A percentile compares a stretch with the other conserved stretches of the same genome.
These are phyloP conservation scores for Abrostola triplasia DNA, from an alignment of 2,888 invertebrate genomes.

Conservation along the genomic window DNA sequence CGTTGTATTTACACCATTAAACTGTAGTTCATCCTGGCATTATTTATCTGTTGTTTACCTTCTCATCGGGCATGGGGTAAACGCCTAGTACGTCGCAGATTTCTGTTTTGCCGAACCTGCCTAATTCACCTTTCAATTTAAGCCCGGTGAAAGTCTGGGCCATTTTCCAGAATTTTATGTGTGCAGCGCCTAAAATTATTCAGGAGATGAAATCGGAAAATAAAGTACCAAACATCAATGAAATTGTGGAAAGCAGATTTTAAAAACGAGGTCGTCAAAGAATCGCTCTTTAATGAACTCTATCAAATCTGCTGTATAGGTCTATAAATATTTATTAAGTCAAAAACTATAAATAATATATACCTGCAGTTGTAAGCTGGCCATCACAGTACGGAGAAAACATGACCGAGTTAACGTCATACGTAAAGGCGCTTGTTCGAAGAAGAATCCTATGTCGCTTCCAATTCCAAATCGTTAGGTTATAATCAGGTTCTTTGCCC, in stretches of 20 bases:
- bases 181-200: slow-evolving; percentile 89
- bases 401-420: slow-evolving; percentile 93
- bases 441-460: slow-evolving; percentile 92
- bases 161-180: slow-evolving; percentile 98
- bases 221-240: neutral
- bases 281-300: neutral
- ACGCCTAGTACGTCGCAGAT: slow-evolving; percentile 96
- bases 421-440: slow-evolving; percentile 94
- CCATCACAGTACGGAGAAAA: slow-evolving; percentile 95
- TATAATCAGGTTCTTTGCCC: slow-evolving; percentile 95
- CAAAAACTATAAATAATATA: neutral
- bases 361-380: slow-evolving; percentile 93
- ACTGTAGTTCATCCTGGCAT: neutral
- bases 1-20: too few relatives aligned
- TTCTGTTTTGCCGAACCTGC: slow-evolving; percentile 97
- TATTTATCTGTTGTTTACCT: slow-evolving; percentile 76
- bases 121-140: slow-evolving; percentile 95
- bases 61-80: slow-evolving; percentile 96
- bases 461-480: slow-evolving; percentile 97
- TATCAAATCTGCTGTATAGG: neutral
- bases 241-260: neutral
- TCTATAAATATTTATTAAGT: neutral
- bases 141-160: slow-evolving; percentile 96
- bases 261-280: neutral
- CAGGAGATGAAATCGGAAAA: neutral